Evolutionary conservation across 2,888 invertebrate species (phyloP).

Genomic region (Leptothorax acervorum): DNA sequence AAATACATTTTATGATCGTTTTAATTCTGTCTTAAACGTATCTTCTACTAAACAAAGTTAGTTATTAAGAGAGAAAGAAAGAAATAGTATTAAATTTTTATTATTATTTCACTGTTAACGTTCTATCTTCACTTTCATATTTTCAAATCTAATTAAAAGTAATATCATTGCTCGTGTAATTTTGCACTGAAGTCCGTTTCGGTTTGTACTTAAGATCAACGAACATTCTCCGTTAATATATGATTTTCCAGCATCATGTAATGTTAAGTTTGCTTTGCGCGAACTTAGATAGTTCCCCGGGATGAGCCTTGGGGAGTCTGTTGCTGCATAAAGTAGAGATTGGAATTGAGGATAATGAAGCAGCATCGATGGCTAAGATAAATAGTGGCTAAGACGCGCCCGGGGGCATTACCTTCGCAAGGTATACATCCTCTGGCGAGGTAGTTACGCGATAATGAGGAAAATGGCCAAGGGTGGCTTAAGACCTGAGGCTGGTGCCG

Average conservation of each 20-base stretch:
- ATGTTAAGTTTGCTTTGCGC: constrained; percentile 50
- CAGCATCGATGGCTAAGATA: constrained; percentile 71
- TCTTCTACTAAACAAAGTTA: neutral
- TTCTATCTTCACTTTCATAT: neutral
- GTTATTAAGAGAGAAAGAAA: neutral
- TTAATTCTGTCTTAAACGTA: neutral
- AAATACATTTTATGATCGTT: neutral
- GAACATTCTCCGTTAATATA: constrained; percentile 31
- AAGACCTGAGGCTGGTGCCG: constrained; percentile 42
- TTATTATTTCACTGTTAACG: neutral
- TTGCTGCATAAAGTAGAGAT: constrained; percentile 45
- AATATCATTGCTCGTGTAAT: neutral
- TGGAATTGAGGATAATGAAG: constrained; percentile 68
- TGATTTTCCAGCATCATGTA: constrained; percentile 41
- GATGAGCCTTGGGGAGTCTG: constrained; percentile 38
- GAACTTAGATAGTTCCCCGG: constrained; percentile 41
- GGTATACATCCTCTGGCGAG: constrained; percentile 56
- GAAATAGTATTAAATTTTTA: neutral
- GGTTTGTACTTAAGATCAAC: constrained; percentile 34
- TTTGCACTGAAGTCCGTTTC: constrained; percentile 11
- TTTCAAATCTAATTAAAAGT: neutral
- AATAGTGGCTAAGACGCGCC: constrained; percentile 64
- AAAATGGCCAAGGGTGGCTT: constrained; percentile 62
- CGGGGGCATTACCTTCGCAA: constrained; percentile 62
- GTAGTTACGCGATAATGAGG: constrained; percentile 64